Evolutionary conservation across 2,113 vertebrate species (phyloP), one percentile per base, ranked within the genome.

Genomic region (Sinocyclocheilus anshuiensis): DNA sequence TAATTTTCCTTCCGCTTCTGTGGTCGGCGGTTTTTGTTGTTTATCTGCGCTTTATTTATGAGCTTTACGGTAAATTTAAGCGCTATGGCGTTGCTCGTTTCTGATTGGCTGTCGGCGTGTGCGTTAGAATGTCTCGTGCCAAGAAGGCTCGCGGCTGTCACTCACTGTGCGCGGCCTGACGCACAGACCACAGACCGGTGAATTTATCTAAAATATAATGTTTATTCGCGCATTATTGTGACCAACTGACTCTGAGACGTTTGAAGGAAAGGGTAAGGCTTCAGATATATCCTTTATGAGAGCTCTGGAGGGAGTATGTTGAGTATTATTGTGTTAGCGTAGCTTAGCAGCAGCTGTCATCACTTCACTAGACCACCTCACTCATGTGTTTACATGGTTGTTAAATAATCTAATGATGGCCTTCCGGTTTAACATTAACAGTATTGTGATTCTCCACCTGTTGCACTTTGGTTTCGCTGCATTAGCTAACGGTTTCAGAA

Each of bases 321-420:
- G 48, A n/a, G 29, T 71, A 22, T 57, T 57, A 39, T 74, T 83
- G 45, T 22, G 67, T 24, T 83, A 83, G 81, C 81, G 26, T 83
- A 82, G 80, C 80, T 82, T 15, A 45, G 65, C 22, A 26, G 50
- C 36, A 80, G 2, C 57, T 59, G 77, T 63, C 77, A 80, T 39
- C 29, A 6, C 1, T n/a, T 48, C 20, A 7, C 2, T 8, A 3
- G 22, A 48, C n/a, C 36, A 33, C 3, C 24, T 55, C n/a, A 26
- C 26, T 48, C 22, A 77, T 4, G 22, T 48, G 42, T 16, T 76
- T 76, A 15, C 4, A n/a, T 42, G 4, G 42, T n/a, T 42, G 10
- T 72, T 22, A n/a, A 12, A 72, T 72, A n/a, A 12, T 1, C 12
- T 12, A 42, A 42, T 10, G 42, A 50, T 48, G n/a, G 42, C 22